These are phyloP conservation scores for Gymnodraco acuticeps DNA, from an alignment of 2,797 vertebrate genomes.

Conservation along the genomic window DNA sequence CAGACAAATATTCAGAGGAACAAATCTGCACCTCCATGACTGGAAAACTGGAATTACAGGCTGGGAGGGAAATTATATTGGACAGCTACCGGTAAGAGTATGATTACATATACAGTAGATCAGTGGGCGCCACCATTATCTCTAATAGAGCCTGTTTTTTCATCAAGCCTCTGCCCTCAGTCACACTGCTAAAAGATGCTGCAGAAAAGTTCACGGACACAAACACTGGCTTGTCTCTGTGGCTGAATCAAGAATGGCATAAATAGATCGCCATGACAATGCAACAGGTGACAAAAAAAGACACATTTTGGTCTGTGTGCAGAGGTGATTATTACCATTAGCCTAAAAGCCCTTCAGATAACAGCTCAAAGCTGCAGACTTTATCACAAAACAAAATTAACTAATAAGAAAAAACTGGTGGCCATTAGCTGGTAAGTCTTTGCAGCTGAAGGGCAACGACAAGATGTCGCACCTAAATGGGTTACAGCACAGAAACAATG, in stretches of 20 bases:
- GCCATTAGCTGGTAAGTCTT: constrained; percentile 62
- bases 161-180: constrained; percentile 27
- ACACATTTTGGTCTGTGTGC: constrained; percentile 32
- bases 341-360: constrained; percentile 56
- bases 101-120: constrained; percentile 48
- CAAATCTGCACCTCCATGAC: constrained; percentile 19
- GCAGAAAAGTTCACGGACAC: constrained; percentile 32
- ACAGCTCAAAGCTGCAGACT: constrained; percentile 55
- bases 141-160: constrained; percentile 30
- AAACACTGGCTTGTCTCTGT: constrained; percentile 24
- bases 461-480: constrained; percentile 67
- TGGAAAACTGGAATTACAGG: constrained; percentile 37
- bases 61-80: constrained; percentile 38
- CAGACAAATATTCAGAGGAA: constrained; percentile 37
- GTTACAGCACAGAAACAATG: constrained; percentile 52
- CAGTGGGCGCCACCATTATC: constrained; percentile 41
- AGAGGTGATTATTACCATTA: constrained; percentile 58
- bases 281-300: constrained; percentile 38
- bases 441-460: constrained; percentile 60
- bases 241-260: constrained; percentile 38
- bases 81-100: constrained; percentile 12
- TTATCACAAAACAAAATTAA: constrained; percentile 73
- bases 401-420: constrained; percentile 69
- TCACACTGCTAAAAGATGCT: constrained; percentile 12
- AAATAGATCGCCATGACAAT: constrained; percentile 23